Base-by-base conservation (phyloP, 2,888 invertebrate genomes). In the Andrena trimmerana region DNA sequence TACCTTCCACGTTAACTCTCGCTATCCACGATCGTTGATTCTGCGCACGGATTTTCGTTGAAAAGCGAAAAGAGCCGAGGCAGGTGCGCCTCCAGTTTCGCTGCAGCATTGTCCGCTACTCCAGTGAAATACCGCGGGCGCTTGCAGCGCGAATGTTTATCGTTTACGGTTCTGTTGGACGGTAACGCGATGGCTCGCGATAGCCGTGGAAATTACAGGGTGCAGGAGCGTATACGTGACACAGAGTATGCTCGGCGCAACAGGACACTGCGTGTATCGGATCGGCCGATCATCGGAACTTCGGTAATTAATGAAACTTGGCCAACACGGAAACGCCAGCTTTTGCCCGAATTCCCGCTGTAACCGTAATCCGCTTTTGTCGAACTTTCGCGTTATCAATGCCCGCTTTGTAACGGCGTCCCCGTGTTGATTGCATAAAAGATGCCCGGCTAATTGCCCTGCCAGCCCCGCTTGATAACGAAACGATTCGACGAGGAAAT, bases 301-400 rank as follows among this genome's bases (percentile, higher is more conserved):
- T 81, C 67, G 48, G 68, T 77, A 84, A 86, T 86, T 75, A 84
- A 74, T 67, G 75, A 24, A 72, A 57, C 77, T 81, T 72, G 66
- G 10, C 16, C 2, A 48, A 10, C 68, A 36, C 13, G 59, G 16
- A 60, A 27, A 57, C 63, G 75, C 63, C 65, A 10, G 54, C 66
- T 78, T 75, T 65, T 54, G 62, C 63, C 66, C 13, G 71, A 70
- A 72, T 69, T 50, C 52, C 59, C 8, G 42, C 27, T 57, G 72
- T 42, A 69, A 66, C 29, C n/a, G 57, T 42, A 57, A 63, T 63
- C 42, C 60, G 69, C 27, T 48, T 68, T 84, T 73, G 71, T 48
- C 60, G 31, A 70, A 73, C 57, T 80, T 81, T 73, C 50, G 7
- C 20, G 20, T 31, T 29, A 67, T 68, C 81, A 16, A 20, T 20